phyloP scores from a whole-genome alignment of 1,140 invertebrate species.

The Armadillidium nasatum region DNA sequence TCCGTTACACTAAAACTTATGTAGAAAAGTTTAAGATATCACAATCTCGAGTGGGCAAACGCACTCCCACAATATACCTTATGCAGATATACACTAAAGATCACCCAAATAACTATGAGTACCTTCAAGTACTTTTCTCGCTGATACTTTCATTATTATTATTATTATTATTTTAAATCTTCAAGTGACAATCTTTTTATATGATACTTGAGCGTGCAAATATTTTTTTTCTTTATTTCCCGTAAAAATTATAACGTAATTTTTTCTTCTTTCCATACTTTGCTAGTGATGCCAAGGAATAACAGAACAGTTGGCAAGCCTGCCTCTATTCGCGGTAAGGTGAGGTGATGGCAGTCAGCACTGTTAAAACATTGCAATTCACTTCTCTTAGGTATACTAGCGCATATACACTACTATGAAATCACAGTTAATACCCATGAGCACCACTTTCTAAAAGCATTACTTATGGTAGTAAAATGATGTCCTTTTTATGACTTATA shows the following conservation, averaged over 20 bases:
- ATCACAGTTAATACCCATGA: constrained; percentile 3
- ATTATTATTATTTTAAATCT: background rate
- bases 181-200: background rate
- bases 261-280: background rate
- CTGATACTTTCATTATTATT: background rate
- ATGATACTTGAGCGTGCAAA: background rate
- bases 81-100: constrained; percentile 7
- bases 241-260: background rate
- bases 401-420: constrained; percentile 3
- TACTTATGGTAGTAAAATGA: background rate
- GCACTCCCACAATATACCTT: constrained; percentile 3
- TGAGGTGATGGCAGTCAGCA: background rate
- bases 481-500: background rate
- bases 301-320: constrained; percentile 3
- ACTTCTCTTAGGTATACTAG: background rate
- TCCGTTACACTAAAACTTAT: constrained; percentile 2
- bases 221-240: background rate
- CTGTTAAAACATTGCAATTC: background rate
- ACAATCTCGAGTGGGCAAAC: background rate
- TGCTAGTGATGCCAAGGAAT: background rate
- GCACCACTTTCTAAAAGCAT: background rate
- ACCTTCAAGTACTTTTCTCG: background rate
- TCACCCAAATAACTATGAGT: background rate
- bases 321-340: background rate
- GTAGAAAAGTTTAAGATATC: constrained; percentile 8